These are phyloP conservation scores for Iselma pallidipennis DNA, from an alignment of 2,888 invertebrate species.

Conservation along the genomic window DNA sequence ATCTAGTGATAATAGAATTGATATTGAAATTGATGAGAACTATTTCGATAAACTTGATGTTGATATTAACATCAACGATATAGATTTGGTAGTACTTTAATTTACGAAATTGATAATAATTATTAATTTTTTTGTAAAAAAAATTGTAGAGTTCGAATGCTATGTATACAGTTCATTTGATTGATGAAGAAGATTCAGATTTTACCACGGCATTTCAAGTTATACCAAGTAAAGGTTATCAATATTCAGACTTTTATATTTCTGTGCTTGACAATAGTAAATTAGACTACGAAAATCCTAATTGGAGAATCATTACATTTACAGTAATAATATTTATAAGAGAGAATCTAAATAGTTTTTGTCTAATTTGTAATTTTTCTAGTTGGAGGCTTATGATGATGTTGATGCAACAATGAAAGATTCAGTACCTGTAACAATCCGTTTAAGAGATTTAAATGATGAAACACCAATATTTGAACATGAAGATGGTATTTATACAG, in stretches of 20 bases:
- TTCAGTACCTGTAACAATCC: slow-evolving; percentile 56
- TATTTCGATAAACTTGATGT: slow-evolving; percentile 57
- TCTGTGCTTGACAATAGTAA: slow-evolving; percentile 28
- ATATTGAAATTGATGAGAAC: slow-evolving; percentile 59
- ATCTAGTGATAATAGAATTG: slow-evolving; percentile 34
- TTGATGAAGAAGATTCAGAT: background rate
- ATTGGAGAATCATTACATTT: slow-evolving; percentile 58
- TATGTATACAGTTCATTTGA: slow-evolving; percentile 4
- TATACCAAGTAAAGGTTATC: slow-evolving; percentile 7
- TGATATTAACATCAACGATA: slow-evolving; percentile 57
- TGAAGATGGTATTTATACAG: slow-evolving; percentile 48
- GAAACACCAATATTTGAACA: slow-evolving; percentile 66
- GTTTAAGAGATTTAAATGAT: slow-evolving; percentile 71
- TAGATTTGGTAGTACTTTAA: slow-evolving; percentile 47
- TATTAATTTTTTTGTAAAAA: background rate
- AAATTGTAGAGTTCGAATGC: slow-evolving; percentile 13
- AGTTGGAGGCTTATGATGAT: slow-evolving; percentile 52
- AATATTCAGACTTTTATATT: background rate
- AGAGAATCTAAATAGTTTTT: no score
- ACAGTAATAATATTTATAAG: slow-evolving; percentile 46
- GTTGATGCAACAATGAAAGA: slow-evolving; percentile 34
- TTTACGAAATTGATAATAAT: background rate
- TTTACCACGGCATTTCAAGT: slow-evolving; percentile 1
- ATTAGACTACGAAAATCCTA: slow-evolving; percentile 63
- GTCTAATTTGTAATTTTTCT: slow-evolving; percentile 8